Evolutionary conservation across 2,888 invertebrate genomes (phyloP), one percentile per base, ranked within the genome.

Genomic region (Lasioglossum marginatum): DNA sequence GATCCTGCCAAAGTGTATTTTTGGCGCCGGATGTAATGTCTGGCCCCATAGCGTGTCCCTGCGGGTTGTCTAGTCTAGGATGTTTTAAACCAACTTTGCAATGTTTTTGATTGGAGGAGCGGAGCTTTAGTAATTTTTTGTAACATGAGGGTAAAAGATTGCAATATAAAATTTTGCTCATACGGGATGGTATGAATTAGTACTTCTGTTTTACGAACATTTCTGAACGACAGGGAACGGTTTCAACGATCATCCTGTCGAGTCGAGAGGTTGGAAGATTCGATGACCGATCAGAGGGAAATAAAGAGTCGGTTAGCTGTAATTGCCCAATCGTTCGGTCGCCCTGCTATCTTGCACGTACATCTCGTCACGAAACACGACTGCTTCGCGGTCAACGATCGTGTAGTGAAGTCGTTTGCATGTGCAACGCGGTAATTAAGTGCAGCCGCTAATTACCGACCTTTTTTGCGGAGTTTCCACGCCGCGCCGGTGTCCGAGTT

Each of bases 311-410:
- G 72, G 80, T 76, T 75, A 40, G 34, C 72, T 76, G 86, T 89
- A 88, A 92, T 90, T 91, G 84, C 72, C 84, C 89, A 91, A 92
- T 92, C 88, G 85, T 79, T 85, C 87, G 77, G 74, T 70, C 77
- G 80, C 27, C 82, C 48, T 37, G 52, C 37, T 91, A 92, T 92
- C 92, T 79, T 81, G 78, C 91, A 88, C 92, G 92, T 93, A 87
- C 89, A 92, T 92, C 92, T 90, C 79, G 89, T 92, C 91, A 91
- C 91, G 90, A 93, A 90, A 88, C 85, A 79, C 80, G 86, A 83
- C 88, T 86, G 83, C 77, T 80, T 10, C 86, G 86, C 88, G 88
- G 87, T 85, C 85, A 74, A 90, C 87, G 83, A 81, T 85, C 87
- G 85, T 82, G 86, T 81, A 78, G 76, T 14, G 52, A 63, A 77